Conservation (phyloP, 1,140 invertebrate species). For the Caenorhabditis inopinata region DNA sequence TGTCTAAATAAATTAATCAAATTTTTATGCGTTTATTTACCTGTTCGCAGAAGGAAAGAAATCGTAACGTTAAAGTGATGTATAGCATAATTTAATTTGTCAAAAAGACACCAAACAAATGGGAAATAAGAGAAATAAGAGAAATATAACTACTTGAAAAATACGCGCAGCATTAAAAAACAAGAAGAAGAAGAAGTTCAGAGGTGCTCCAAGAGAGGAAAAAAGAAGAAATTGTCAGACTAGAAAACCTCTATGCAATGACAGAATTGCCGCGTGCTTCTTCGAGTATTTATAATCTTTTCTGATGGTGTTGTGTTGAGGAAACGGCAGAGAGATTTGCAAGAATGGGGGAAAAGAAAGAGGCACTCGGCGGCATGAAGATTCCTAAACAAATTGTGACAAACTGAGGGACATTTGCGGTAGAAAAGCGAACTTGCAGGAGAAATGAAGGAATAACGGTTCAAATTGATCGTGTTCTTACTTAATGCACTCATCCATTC, state of each 20-base stretch:
- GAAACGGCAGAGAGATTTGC: neutral
- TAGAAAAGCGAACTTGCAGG: too few species aligned
- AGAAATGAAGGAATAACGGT: neutral
- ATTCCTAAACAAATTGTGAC: neutral
- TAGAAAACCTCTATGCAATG: too few species aligned
- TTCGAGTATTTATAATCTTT: constrained; percentile 17
- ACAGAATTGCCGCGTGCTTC: neutral
- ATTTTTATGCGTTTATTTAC: too few species aligned
- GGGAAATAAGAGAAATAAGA: neutral
- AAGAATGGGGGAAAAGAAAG: neutral
- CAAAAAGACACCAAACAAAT: neutral
- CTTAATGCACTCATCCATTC: neutral
- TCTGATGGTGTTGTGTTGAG: neutral
- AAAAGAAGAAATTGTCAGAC: too few species aligned
- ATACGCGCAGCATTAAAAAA: neutral
- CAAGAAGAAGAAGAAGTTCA: neutral
- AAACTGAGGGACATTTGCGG: neutral
- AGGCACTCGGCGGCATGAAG: too few species aligned
- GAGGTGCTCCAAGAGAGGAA: neutral
- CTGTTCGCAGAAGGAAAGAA: neutral
- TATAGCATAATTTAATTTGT: constrained; percentile 11
- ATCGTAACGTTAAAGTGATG: neutral
- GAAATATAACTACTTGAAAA: neutral
- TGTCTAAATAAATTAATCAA: too few species aligned
- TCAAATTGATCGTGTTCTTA: neutral